Evolutionary conservation across 1,140 invertebrate genomes (phyloP).

Genomic region (Procambarus virginalis): DNA sequence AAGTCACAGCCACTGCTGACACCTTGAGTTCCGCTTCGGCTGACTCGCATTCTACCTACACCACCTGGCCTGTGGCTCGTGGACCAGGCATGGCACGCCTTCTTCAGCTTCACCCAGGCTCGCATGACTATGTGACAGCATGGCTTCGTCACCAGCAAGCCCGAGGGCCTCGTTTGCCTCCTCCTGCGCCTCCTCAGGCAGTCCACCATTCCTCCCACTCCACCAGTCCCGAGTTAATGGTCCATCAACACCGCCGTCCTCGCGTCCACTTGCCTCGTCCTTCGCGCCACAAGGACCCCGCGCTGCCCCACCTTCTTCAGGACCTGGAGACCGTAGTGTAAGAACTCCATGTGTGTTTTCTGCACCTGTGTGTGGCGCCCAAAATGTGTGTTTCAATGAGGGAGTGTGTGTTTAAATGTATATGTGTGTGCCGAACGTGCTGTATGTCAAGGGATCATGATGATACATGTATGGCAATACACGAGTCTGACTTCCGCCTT

Average conservation of each 20-base stretch:
- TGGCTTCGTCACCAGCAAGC: slow-evolving; percentile 63
- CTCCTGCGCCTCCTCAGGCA: slow-evolving; percentile 39
- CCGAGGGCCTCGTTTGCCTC: slow-evolving; percentile 23
- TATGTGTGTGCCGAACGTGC: not conserved
- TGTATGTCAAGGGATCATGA: not conserved
- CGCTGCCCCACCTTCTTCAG: slow-evolving; percentile 52
- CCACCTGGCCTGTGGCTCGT: slow-evolving; percentile 65
- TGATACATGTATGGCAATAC: not conserved
- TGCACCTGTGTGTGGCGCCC: not conserved
- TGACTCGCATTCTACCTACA: slow-evolving; percentile 66
- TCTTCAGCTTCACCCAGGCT: slow-evolving; percentile 53
- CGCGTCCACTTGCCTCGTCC: slow-evolving; percentile 43
- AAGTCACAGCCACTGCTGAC: slow-evolving; percentile 58
- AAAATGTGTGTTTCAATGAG: too few species aligned
- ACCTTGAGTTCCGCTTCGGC: slow-evolving; percentile 58
- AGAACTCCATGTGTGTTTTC: not conserved
- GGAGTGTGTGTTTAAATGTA: too few species aligned
- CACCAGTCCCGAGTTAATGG: slow-evolving; percentile 33
- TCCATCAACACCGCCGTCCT: slow-evolving; percentile 34
- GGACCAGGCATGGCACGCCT: slow-evolving; percentile 61
- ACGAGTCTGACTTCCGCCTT: not conserved
- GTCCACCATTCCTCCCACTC: slow-evolving; percentile 45
- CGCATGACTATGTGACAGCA: slow-evolving; percentile 64
- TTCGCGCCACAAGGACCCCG: slow-evolving; percentile 48
- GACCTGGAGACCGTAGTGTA: slow-evolving; percentile 59